Conservation (phyloP, 2,888 invertebrate genomes). For the Apoda limacodes region DNA sequence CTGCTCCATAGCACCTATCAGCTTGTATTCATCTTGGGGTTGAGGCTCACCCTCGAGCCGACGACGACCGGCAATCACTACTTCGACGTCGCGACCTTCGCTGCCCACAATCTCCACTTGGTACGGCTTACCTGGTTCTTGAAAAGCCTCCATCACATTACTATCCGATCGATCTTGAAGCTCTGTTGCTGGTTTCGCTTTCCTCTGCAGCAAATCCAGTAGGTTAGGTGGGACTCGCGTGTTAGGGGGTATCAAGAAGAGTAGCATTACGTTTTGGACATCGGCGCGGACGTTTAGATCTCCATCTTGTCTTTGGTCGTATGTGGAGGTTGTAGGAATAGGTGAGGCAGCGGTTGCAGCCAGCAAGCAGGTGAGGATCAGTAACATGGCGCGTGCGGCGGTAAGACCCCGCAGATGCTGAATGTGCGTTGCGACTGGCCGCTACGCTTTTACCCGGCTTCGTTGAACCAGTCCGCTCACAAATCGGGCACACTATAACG, state of each 20-base stretch:
- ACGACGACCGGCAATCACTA: constrained; percentile 47
- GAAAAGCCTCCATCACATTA: constrained; percentile 60
- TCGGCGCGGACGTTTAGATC: constrained; percentile 79
- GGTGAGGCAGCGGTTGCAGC: constrained; percentile 36
- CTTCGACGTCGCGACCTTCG: constrained; percentile 41
- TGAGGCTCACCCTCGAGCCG: constrained; percentile 32
- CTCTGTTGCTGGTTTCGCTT: constrained; percentile 18
- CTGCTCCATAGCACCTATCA: constrained; percentile 77
- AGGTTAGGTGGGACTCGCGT: constrained; percentile 15
- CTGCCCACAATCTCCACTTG: constrained; percentile 71
- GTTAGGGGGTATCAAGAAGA: constrained; percentile 70
- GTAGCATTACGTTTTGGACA: constrained; percentile 78
- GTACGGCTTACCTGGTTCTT: constrained; percentile 77
- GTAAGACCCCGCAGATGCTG: constrained; percentile 29
- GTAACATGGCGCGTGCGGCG: constrained; percentile 48
- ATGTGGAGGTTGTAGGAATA: constrained; percentile 43
- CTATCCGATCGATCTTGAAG: constrained; percentile 57
- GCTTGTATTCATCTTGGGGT: constrained; percentile 46
- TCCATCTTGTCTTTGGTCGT: constrained; percentile 84
- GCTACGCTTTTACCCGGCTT: constrained; percentile 56
- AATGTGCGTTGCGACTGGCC: constrained; percentile 43
- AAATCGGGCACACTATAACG: constrained; percentile 64
- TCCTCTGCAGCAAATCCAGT: not conserved
- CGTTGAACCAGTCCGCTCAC: constrained; percentile 52
- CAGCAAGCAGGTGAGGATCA: constrained; percentile 33